phyloP scores from a whole-genome alignment of 2,888 invertebrate species.

The Plagodis pulveraria region DNA sequence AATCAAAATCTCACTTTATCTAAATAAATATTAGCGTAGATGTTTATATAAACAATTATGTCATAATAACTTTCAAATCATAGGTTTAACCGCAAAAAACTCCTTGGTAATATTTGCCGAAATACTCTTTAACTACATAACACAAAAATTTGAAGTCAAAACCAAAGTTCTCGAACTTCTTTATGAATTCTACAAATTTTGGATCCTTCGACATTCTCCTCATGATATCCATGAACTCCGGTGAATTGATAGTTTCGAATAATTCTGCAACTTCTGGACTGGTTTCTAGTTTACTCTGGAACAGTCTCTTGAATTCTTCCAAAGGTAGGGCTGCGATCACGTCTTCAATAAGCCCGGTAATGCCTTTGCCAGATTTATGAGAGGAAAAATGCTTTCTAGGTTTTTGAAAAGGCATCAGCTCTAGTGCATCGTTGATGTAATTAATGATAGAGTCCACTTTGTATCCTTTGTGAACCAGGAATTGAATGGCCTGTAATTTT shows the following conservation, averaged over 20 bases:
- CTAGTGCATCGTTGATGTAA: slow-evolving; percentile 43
- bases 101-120: slow-evolving; percentile 49
- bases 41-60: too few relatives aligned
- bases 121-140: slow-evolving; percentile 43
- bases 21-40: too few relatives aligned
- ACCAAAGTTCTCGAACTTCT: slow-evolving; percentile 48
- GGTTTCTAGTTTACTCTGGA: slow-evolving; percentile 50
- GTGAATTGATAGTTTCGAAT: slow-evolving; percentile 48
- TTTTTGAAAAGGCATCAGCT: slow-evolving; percentile 45
- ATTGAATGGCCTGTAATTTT: slow-evolving; percentile 46
- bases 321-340: slow-evolving; percentile 45
- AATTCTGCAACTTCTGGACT: slow-evolving; percentile 46
- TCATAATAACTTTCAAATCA: too few relatives aligned
- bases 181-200: slow-evolving; percentile 48
- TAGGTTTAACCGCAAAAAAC: slow-evolving; percentile 41
- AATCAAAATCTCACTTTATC: too few relatives aligned
- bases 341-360: slow-evolving; percentile 48
- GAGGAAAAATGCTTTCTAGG: slow-evolving; percentile 7
- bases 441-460: slow-evolving; percentile 44
- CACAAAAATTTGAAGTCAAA: slow-evolving; percentile 50
- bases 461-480: slow-evolving; percentile 51
- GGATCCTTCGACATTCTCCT: slow-evolving; percentile 48
- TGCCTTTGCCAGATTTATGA: slow-evolving; percentile 32
- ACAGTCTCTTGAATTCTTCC: slow-evolving; percentile 50
- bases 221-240: slow-evolving; percentile 52